Conservation (phyloP, 2,888 invertebrate genomes). For the Macrophya annulata region DNA sequence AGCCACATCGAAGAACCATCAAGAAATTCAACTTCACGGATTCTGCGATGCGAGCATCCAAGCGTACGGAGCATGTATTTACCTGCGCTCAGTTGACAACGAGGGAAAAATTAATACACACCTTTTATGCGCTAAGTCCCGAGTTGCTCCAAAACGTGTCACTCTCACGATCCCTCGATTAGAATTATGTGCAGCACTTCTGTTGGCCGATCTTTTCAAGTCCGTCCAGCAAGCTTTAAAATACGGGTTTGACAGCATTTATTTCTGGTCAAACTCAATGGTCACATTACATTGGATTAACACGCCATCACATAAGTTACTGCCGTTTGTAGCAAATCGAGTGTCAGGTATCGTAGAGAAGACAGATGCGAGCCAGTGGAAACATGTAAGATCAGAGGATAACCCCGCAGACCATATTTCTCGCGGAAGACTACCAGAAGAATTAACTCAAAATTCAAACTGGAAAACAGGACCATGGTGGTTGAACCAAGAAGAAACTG, state of each 20-base stretch:
- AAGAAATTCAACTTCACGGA: constrained; percentile 58
- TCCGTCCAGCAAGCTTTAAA: background rate
- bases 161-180: constrained; percentile 52
- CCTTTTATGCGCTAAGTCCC: constrained; percentile 23
- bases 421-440: constrained; percentile 12
- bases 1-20: background rate
- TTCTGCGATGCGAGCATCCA: constrained; percentile 62
- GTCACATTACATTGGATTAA: background rate
- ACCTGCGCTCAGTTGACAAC: background rate
- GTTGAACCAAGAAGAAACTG: constrained; percentile 30
- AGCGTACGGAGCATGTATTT: constrained; percentile 36
- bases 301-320: background rate
- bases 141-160: constrained; percentile 27
- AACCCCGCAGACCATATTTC: constrained; percentile 61
- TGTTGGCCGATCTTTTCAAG: background rate
- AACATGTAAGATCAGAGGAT: constrained; percentile 55
- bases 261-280: constrained; percentile 18
- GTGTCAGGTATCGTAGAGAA: constrained; percentile 56
- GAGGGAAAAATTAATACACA: background rate
- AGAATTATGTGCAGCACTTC: constrained; percentile 23
- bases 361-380: background rate
- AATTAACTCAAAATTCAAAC: background rate
- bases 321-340: constrained; percentile 58
- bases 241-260: background rate
- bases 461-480: constrained; percentile 44